A percentile compares a stretch with the other conserved stretches of the same genome.
Conservation (phyloP, 2,888 invertebrate species). For the Drosophila sordidapex region DNA sequence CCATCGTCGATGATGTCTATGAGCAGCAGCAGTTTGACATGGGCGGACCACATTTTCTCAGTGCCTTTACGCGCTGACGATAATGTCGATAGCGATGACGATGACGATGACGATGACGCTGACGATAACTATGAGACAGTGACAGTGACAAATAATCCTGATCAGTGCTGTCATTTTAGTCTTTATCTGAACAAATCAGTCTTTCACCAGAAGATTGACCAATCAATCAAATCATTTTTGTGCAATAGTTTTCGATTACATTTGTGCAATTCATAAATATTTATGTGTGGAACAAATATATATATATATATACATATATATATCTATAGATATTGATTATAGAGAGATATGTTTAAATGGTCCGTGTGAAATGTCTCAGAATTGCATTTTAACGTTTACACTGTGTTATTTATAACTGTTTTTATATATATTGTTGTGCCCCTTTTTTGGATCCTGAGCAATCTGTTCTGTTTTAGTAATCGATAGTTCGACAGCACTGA, state of each 20-base stretch:
- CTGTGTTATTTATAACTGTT: background rate
- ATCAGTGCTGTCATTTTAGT: constrained; percentile 3
- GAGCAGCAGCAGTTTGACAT: constrained; percentile 83
- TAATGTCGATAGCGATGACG: constrained; percentile 3
- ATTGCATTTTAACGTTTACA: background rate
- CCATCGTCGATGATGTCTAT: constrained; percentile 70
- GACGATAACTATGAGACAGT: background rate
- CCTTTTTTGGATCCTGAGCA: background rate
- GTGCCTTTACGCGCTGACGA: constrained; percentile 83
- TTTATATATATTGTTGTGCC: background rate
- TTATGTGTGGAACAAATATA: background rate
- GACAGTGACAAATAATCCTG: background rate
- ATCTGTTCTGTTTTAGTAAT: background rate
- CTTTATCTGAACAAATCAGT: background rate
- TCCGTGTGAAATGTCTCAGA: background rate
- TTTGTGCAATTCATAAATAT: background rate
- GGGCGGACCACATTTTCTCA: constrained; percentile 84
- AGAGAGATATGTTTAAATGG: background rate
- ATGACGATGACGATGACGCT: constrained; percentile 11
- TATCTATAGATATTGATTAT: background rate
- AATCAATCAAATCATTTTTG: background rate
- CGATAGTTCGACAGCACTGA: constrained; percentile 3
- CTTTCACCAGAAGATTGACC: background rate
- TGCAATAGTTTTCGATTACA: background rate
- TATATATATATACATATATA: too few relatives aligned